Evolutionary conservation across 2,113 vertebrate genomes (phyloP), one percentile per base, ranked within the genome.

Genomic region (Passer domesticus): DNA sequence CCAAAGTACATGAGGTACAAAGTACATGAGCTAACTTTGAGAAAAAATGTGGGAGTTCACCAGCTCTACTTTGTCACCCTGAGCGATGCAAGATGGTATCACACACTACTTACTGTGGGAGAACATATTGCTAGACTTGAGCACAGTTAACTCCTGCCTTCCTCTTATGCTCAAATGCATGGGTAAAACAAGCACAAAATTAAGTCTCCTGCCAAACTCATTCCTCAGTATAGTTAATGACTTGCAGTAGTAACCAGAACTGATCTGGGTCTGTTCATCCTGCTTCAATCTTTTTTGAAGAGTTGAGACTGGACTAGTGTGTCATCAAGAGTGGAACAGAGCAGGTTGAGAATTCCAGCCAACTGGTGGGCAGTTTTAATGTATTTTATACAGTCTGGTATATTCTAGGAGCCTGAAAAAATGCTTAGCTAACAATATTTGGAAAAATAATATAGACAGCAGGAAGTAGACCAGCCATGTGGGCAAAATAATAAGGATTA

Each of bases 11-110:
- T 22, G 43, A 92, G 31, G 49, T 86, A 25, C 73, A 78, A 91
- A 77, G 85, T 85, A 64, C 56, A 31, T 63, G 63, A 90, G 73
- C 72, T 92, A 90, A 92, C 92, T 87, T 83, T 27, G 78, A 76
- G 88, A 76, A 87, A 80, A 83, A 74, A 64, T 41, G 69, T 93
- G 62, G 78, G 66, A 91, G 87, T 95, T 37, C 75, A 18, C 44
- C 27, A 35, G 90, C 74, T 79, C 13, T 82, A 49, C 53, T 93
- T 95, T 76, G 53, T 84, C 87, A 92, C 89, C 70, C 56, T 30
- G 37, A 72, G 56, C 1, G 0, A 37, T 94, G 73, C 73, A 91
- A 91, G 83, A 75, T 91, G 66, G n/a, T 94, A 59, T 84, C 60
- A 62, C 52, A 43, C 37, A 49, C 35, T 78, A 17, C 69, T 84